Conservation (phyloP, 2,888 invertebrate species). For the Gonocerus acuteangulatus region DNA sequence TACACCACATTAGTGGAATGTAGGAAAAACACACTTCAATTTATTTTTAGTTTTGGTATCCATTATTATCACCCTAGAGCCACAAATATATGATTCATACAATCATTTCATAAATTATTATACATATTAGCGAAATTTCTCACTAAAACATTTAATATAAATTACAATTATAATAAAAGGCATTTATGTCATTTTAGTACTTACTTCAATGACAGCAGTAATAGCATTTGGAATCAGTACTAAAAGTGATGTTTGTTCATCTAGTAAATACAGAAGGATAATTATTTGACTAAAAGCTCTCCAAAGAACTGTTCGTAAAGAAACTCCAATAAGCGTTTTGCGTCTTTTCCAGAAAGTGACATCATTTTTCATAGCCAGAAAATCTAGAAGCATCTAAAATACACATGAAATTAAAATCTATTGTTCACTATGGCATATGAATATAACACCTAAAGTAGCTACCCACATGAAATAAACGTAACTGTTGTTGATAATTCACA, state of each 20-base stretch:
- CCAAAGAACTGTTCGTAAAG: slow-evolving; percentile 84
- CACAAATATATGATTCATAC: too few species aligned
- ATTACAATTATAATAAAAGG: too few species aligned
- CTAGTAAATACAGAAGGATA: slow-evolving; percentile 83
- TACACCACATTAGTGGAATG: too few species aligned
- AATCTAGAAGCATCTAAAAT: slow-evolving; percentile 84
- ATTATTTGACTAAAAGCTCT: slow-evolving; percentile 85
- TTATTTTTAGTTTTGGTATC: too few species aligned
- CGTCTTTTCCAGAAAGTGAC: slow-evolving; percentile 88
- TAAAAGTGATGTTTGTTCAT: slow-evolving; percentile 84
- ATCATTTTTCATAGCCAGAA: slow-evolving; percentile 96
- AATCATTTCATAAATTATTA: too few species aligned
- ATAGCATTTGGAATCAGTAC: slow-evolving; percentile 81
- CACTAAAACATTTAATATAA: too few species aligned
- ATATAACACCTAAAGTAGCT: not conserved
- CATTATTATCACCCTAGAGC: too few species aligned
- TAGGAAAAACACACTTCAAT: too few species aligned
- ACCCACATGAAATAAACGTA: too few species aligned
- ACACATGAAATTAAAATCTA: not conserved
- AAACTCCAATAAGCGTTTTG: slow-evolving; percentile 79
- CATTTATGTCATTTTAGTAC: too few species aligned
- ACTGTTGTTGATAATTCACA: too few species aligned
- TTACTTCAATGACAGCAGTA: slow-evolving; percentile 81
- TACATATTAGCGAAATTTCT: too few species aligned
- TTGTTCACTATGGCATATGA: not conserved